Percentiles rank a stretch among this genome's conserved stretches.
phyloP scores from a whole-genome alignment of 1,140 invertebrate species.

The Drosophila quadrilineata region DNA sequence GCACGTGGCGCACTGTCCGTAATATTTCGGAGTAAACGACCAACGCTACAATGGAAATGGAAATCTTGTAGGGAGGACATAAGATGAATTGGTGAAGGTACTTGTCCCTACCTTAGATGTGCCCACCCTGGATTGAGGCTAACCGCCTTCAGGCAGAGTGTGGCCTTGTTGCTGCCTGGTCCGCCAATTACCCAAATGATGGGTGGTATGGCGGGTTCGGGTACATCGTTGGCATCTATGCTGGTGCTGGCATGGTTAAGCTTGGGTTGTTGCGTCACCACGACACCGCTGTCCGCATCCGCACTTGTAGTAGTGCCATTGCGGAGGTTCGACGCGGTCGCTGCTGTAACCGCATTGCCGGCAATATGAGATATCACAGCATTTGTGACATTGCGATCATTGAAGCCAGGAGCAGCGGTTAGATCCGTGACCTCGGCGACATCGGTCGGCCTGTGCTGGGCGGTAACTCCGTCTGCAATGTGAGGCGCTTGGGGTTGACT shows the following conservation, averaged over 20 bases:
- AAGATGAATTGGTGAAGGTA: background rate
- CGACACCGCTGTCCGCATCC: constrained; percentile 57
- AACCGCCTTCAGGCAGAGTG: constrained; percentile 87
- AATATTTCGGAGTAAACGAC: constrained; percentile 86
- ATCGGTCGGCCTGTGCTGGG: background rate
- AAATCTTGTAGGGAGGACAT: background rate
- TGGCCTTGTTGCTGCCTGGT: constrained; percentile 89
- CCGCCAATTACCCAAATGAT: constrained; percentile 92
- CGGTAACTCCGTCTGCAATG: constrained; percentile 55
- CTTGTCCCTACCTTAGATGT: constrained; percentile 84
- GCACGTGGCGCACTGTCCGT: constrained; percentile 84
- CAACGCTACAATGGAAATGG: constrained; percentile 83
- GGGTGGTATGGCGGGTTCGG: constrained; percentile 81
- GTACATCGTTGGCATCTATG: constrained; percentile 63
- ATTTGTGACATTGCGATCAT: constrained; percentile 41
- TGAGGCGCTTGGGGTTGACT: constrained; percentile 80
- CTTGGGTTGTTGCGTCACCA: constrained; percentile 61
- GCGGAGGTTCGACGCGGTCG: constrained; percentile 9
- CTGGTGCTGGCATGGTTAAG: constrained; percentile 40
- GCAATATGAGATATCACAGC: constrained; percentile 49
- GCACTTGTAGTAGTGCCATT: constrained; percentile 21
- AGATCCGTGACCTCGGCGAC: background rate
- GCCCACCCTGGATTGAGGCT: constrained; percentile 87
- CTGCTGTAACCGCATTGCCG: constrained; percentile 30
- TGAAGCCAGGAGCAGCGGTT: background rate